Base-by-base conservation (phyloP, 2,113 vertebrate species). In the Thalassarche chlororhynchos region DNA sequence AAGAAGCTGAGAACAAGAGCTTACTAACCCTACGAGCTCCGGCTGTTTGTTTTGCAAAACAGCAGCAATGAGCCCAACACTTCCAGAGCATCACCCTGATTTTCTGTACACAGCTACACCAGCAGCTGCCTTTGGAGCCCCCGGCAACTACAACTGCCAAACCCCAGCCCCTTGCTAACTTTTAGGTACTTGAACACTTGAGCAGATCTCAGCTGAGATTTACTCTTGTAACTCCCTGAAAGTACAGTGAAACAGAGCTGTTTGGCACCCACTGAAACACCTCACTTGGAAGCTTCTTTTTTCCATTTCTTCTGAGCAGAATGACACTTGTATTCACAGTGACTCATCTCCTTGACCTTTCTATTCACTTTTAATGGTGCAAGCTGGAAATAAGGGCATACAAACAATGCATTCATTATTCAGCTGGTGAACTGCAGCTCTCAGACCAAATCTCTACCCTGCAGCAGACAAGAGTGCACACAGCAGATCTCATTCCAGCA, bases 291-390 rank as follows among this genome's bases (percentile, higher is more conserved):
- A 94, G 46, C 82, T 70, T 49, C 68, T 78, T 80, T 90, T 68
- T 70, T 62, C 88, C 65, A 31, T 57, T 94, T n/a, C 81, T 96
- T 72, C 87, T 74, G 84, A 89, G 95, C 65, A 95, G 96, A 94
- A 69, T 77, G 94, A 95, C 92, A 97, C 94, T 96, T 83, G 94
- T 91, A 86, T 96, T 97, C 87, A 9, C 88, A 55, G 87, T 94
- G 93, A 85, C 93, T 97, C 96, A 96, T 97, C 97, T 96, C 92
- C 97, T 95, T 96, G 97, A 97, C 96, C 96, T 97, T 96, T 95
- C 94, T 26, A 58, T 96, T 97, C 95, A 77, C 94, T 97, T 83
- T 12, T 20, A 93, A 70, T 69, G 78, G 89, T 80, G 97, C 81
- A 74, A 58, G 94, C 95, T 97, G 89, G 93, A 96, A 97, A 96